phyloP scores from a whole-genome alignment of 2,113 vertebrate species.

The Gambusia holbrooki region DNA sequence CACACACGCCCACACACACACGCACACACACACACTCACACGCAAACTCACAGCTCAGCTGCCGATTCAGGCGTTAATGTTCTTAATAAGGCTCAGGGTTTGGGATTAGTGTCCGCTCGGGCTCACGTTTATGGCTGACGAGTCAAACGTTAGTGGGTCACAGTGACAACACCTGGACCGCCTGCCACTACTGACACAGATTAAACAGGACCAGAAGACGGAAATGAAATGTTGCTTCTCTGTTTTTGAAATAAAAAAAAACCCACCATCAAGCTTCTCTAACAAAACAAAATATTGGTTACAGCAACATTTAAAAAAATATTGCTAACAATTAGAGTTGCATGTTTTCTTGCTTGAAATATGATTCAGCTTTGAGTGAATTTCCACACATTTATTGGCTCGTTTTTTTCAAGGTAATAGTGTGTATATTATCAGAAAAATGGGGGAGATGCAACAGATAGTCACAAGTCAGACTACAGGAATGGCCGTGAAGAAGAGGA shows the following conservation, averaged over 20 bases:
- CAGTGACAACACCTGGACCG: constrained; percentile 63
- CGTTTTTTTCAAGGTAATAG: no score
- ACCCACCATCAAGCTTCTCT: neutral
- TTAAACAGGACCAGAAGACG: constrained; percentile 24
- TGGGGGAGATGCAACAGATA: no score
- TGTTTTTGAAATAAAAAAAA: neutral
- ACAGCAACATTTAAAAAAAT: neutral
- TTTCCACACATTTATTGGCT: no score
- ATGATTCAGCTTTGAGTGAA: neutral
- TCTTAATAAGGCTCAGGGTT: constrained; percentile 67
- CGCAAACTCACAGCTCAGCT: constrained; percentile 31
- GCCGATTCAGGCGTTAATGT: constrained; percentile 63
- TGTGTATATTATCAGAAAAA: no score
- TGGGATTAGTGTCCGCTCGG: constrained; percentile 58
- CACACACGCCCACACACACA: neutral
- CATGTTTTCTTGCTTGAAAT: neutral
- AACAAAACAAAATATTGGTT: neutral
- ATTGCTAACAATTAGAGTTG: neutral
- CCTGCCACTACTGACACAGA: constrained; percentile 60
- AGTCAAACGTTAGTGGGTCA: constrained; percentile 77
- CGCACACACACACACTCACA: neutral
- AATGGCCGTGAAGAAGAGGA: neutral
- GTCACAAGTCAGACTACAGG: no score
- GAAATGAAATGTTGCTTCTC: neutral
- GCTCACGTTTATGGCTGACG: constrained; percentile 52